These are phyloP conservation scores for Stomorhina lunata DNA, from an alignment of 2,888 invertebrate species.

Conservation along the genomic window DNA sequence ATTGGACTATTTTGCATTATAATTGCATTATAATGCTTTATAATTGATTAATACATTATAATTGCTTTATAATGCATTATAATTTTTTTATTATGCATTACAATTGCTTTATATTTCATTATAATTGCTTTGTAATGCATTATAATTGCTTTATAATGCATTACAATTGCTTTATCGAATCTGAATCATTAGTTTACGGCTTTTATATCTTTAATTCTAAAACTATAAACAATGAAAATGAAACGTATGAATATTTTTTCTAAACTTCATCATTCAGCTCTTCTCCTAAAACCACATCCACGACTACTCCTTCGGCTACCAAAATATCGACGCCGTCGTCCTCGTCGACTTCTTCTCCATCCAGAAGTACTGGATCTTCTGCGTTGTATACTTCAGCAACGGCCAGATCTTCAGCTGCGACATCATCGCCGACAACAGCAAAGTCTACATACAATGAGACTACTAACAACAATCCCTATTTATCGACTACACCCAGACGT, in stretches of 20 bases:
- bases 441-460: conserved; percentile 36
- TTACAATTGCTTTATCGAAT: no score
- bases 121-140: no score
- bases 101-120: no score
- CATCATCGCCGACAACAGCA: conserved; percentile 50
- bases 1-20: no score
- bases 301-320: conserved; percentile 61
- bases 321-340: conserved; percentile 56
- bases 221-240: conserved; percentile 46
- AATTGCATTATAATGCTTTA: no score
- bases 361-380: conserved; percentile 25
- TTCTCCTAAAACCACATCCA: conserved; percentile 59
- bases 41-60: no score
- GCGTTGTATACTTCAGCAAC: conserved; percentile 1
- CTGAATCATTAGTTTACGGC: no score
- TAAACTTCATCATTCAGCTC: conserved; percentile 64
- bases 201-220: conserved; percentile 4
- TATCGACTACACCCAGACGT: conserved; percentile 72
- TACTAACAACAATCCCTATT: conserved; percentile 69
- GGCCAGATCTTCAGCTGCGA: conserved; percentile 28
- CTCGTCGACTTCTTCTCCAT: conserved; percentile 31
- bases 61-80: no score
- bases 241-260: conserved; percentile 64
- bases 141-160: no score
- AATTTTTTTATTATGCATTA: no score